These are phyloP conservation scores for Colletes gigas DNA, from an alignment of 1,140 invertebrate genomes.

Conservation along the genomic window DNA sequence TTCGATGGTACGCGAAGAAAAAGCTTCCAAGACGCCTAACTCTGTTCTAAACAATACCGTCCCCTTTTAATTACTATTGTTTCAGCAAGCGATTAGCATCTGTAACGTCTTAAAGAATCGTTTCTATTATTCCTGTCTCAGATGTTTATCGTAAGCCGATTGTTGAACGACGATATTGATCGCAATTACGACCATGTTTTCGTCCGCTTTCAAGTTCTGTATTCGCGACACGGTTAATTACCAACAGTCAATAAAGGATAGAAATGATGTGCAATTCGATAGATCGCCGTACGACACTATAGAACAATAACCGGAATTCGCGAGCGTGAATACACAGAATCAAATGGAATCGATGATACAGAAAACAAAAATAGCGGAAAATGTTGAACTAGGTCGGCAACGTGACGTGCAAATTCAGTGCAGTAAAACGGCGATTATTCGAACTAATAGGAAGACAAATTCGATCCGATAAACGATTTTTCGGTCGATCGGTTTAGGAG, in stretches of 20 bases:
- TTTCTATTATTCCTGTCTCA: conserved; percentile 11
- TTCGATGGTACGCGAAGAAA: too few relatives aligned
- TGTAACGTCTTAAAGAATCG: background rate
- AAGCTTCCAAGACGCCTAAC: too few relatives aligned
- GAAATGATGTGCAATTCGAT: conserved; percentile 23
- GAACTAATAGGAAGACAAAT: too few relatives aligned
- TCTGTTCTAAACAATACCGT: background rate
- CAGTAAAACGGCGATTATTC: too few relatives aligned
- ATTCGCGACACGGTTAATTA: background rate
- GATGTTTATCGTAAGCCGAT: background rate
- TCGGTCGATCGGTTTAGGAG: too few relatives aligned
- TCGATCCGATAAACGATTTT: too few relatives aligned
- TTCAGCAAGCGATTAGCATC: background rate
- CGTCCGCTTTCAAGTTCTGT: background rate
- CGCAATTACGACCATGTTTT: background rate
- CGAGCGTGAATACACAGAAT: background rate
- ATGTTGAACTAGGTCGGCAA: conserved; percentile 34
- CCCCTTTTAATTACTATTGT: background rate
- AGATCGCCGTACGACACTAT: conserved; percentile 2
- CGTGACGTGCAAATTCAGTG: conserved; percentile 30
- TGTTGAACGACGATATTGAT: background rate
- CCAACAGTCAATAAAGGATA: conserved; percentile 3
- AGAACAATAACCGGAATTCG: conserved; percentile 11
- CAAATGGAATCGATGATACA: background rate
- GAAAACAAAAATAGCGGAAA: background rate